Conservation (phyloP, 2,113 vertebrate species). For the Neogale vison region DNA sequence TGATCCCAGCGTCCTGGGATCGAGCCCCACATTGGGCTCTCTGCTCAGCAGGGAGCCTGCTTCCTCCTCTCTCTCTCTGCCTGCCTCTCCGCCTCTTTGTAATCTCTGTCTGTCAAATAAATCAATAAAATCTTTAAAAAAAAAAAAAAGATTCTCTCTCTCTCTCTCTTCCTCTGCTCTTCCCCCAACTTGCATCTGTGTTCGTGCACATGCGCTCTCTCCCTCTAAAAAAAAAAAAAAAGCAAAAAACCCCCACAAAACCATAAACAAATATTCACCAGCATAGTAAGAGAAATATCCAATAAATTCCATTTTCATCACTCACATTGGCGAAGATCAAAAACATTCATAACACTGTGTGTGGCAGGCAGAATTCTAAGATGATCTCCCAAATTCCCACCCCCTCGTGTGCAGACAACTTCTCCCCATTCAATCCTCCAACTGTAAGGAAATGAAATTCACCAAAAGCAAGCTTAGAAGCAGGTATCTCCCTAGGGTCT, state of each 20-base stretch:
- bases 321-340: conserved; percentile 12
- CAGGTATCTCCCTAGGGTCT: not conserved
- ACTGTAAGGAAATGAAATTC: conserved; percentile 15
- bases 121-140: not conserved
- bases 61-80: no score
- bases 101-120: no score
- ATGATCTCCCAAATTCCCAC: not conserved
- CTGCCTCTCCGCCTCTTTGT: no score
- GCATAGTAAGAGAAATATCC: not conserved
- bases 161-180: not conserved
- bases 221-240: not conserved
- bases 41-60: no score
- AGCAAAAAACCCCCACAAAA: not conserved
- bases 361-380: not conserved
- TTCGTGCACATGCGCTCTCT: accelerated
- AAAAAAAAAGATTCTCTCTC: not conserved
- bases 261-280: not conserved
- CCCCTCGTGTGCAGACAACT: not conserved
- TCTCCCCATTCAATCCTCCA: not conserved
- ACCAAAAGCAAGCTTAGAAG: not conserved
- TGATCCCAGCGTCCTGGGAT: no score
- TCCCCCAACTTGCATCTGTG: no score
- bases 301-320: conserved; percentile 19
- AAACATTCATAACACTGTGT: not conserved
- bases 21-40: no score